Percentiles rank a stretch among this genome's conserved stretches.
phyloP scores from a whole-genome alignment of 2,797 vertebrate genomes.

The Columba guinea region DNA sequence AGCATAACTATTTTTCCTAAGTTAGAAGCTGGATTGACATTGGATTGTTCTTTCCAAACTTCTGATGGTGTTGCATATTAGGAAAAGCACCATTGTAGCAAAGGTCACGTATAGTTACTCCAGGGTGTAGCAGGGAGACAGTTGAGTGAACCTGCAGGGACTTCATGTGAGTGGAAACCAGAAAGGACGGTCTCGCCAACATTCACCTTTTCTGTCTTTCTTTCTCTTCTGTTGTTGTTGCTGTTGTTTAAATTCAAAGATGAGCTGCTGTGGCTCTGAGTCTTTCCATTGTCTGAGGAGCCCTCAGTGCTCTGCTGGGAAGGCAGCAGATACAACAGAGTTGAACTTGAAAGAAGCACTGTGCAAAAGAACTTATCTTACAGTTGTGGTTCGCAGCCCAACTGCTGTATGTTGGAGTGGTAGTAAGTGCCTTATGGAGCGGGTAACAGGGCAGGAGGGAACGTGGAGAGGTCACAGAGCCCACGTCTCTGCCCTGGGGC shows the following conservation, averaged over 20 bases:
- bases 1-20: background rate
- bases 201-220: background rate
- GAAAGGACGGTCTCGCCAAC: background rate
- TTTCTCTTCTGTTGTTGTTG: background rate
- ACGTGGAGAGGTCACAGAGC: background rate
- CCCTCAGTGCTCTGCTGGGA: background rate
- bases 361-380: background rate
- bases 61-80: rapidly evolving
- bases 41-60: background rate
- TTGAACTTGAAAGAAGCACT: background rate
- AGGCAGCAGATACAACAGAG: background rate
- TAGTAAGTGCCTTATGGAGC: background rate
- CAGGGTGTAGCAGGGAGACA: background rate
- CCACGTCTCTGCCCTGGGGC: background rate
- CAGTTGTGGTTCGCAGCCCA: background rate
- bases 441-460: background rate
- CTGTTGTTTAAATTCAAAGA: background rate
- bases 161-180: background rate
- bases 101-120: background rate
- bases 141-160: background rate
- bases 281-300: background rate
- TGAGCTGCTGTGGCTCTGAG: background rate
- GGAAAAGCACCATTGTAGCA: background rate
- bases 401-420: background rate
- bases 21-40: background rate